These are phyloP conservation scores for Sylvia borin DNA, from an alignment of 2,797 vertebrate genomes.

Conservation along the genomic window DNA sequence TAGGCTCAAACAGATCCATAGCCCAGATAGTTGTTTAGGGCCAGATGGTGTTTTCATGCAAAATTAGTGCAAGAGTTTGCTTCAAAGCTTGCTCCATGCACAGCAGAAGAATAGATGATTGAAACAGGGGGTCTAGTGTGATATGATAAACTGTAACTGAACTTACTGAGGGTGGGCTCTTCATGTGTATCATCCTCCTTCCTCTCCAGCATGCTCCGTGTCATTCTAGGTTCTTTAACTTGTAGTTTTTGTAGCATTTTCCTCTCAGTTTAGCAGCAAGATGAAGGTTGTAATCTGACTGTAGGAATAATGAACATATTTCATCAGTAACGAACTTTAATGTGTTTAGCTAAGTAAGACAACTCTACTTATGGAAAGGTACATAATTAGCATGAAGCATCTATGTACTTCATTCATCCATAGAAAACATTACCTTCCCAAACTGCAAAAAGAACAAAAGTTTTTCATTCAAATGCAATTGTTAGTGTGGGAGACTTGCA, in stretches of 20 bases:
- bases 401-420: neutral
- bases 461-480: neutral
- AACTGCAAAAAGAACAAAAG: neutral
- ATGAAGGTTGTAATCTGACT: neutral
- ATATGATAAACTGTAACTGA: conserved; percentile 19
- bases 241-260: neutral
- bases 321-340: neutral
- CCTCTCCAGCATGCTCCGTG: neutral
- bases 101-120: conserved; percentile 9
- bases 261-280: neutral
- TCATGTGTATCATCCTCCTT: neutral
- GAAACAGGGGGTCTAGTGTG: neutral
- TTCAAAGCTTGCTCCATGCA: conserved; percentile 53
- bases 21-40: conserved; percentile 63
- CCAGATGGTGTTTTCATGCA: conserved; percentile 78
- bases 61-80: conserved; percentile 68
- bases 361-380: neutral
- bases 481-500: neutral
- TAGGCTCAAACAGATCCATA: conserved; percentile 65
- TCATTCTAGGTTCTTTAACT: neutral
- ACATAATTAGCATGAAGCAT: neutral
- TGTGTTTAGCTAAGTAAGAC: neutral
- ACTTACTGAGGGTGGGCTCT: neutral
- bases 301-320: neutral
- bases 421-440: neutral